Percentiles rank a stretch among this genome's conserved stretches.
These are phyloP conservation scores for Mycteria americana DNA, from an alignment of 2,797 vertebrate genomes.

Conservation along the genomic window DNA sequence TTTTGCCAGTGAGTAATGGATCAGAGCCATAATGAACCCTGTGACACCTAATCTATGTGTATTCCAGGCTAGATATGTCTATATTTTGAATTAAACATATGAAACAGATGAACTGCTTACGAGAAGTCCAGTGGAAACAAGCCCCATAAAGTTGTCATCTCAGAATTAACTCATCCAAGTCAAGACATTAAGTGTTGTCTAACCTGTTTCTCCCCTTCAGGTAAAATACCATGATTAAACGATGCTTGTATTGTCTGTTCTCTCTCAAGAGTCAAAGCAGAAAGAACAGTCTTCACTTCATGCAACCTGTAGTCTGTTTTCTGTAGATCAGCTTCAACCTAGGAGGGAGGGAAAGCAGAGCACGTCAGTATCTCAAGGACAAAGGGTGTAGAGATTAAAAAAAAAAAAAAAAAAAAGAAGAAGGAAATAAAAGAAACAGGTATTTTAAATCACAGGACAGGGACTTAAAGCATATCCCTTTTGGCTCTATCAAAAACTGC, in stretches of 20 bases:
- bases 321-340: slow-evolving; percentile 76
- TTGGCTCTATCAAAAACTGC: neutral
- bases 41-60: neutral
- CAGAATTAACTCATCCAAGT: neutral
- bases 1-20: neutral
- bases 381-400: neutral
- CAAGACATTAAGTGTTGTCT: neutral
- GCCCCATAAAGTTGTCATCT: neutral
- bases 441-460: neutral
- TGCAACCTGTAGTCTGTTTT: slow-evolving; percentile 74
- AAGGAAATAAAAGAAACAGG: neutral
- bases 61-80: neutral
- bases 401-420: neutral
- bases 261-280: slow-evolving; percentile 69
- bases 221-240: neutral
- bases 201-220: slow-evolving; percentile 60
- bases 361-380: neutral
- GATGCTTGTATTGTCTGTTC: slow-evolving; percentile 68
- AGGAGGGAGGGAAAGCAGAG: neutral
- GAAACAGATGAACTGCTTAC: neutral
- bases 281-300: slow-evolving; percentile 65
- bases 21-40: neutral
- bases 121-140: neutral
- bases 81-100: neutral
- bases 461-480: neutral